phyloP scores from a whole-genome alignment of 2,113 vertebrate genomes.

The Fulica atra region DNA sequence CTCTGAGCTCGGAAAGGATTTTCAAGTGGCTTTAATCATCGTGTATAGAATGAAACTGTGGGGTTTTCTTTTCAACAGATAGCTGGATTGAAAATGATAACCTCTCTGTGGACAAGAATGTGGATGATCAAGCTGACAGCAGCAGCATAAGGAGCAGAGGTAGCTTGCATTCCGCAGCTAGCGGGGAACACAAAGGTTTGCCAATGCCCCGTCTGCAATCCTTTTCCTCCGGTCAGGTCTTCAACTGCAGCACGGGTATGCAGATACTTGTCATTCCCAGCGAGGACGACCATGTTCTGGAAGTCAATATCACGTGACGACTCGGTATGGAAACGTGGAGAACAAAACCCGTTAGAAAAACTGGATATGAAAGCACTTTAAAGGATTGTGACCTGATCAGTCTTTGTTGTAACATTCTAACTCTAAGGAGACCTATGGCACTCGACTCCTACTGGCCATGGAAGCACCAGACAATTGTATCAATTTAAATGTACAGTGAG shows the following conservation, averaged over 20 bases:
- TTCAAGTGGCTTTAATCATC: background rate
- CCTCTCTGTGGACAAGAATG: constrained; percentile 88
- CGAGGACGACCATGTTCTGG: constrained; percentile 92
- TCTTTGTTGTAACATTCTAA: constrained; percentile 40
- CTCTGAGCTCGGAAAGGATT: background rate
- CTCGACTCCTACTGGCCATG: constrained; percentile 32
- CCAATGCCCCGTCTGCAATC: constrained; percentile 93
- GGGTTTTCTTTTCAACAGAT: constrained; percentile 73
- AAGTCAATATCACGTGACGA: constrained; percentile 94
- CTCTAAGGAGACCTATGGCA: constrained; percentile 45
- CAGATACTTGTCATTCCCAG: constrained; percentile 93
- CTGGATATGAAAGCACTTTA: constrained; percentile 68
- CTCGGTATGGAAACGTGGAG: background rate
- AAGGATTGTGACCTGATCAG: constrained; percentile 46
- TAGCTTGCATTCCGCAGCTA: constrained; percentile 76
- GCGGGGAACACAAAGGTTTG: constrained; percentile 84
- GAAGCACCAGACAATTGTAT: constrained; percentile 66
- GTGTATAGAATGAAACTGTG: background rate
- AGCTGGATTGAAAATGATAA: constrained; percentile 95
- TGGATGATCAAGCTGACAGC: constrained; percentile 89
- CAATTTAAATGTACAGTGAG: constrained; percentile 62
- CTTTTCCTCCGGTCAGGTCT: constrained; percentile 90
- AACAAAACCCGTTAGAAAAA: background rate
- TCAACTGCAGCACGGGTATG: constrained; percentile 84
- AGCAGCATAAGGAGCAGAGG: constrained; percentile 87